Base-by-base conservation (phyloP, 2,888 invertebrate genomes). In the Chymomyza fuscimana region DNA sequence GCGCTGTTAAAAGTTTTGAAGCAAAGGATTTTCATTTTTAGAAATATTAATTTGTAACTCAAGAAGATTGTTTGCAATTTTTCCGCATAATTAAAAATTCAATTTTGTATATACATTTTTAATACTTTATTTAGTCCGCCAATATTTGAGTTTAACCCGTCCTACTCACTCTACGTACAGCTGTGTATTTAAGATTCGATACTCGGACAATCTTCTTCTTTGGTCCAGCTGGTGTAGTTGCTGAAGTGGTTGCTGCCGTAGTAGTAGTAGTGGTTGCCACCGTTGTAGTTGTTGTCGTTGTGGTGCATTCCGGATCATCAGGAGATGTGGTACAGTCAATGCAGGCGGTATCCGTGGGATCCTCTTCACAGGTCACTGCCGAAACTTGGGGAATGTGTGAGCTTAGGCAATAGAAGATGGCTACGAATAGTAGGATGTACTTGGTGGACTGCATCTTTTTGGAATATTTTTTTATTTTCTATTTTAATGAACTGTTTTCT, bases 371-470 rank as follows among this genome's bases (percentile, higher is more conserved):
- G 16, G 4, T n/a, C 77, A 40, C 22, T 7, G 73, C 3, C 6
- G 58, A 65, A 3, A 63, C 63, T n/a, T 76, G 76, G 63, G 74
- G 69, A 22, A 65, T 68, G 15, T 46, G 40, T 3, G 79, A 62
- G 25, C 72, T 60, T 16, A 81, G 63, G 4, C 63, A 52, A 12
- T 65, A 76, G 25, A n/a, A 51, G 56, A 64, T 69, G 50, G 83
- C 54, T 22, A 81, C 50, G 25, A 65, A 52, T 58, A 67, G 22
- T 40, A 56, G 46, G 0, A 78, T 36, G 12, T 76, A 10, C 25
- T 69, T 52, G 50, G 65, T 51, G 5, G 59, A 46, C 40, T 12
- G 40, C 40, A 46, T 46, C 12, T 46, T 46, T 5, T 5, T 32
- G 9, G 5, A 32, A 32, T 32, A 32, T 32, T 32, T 19, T 19